Base-by-base conservation (phyloP, 2,113 vertebrate genomes). In the Athene cunicularia region DNA sequence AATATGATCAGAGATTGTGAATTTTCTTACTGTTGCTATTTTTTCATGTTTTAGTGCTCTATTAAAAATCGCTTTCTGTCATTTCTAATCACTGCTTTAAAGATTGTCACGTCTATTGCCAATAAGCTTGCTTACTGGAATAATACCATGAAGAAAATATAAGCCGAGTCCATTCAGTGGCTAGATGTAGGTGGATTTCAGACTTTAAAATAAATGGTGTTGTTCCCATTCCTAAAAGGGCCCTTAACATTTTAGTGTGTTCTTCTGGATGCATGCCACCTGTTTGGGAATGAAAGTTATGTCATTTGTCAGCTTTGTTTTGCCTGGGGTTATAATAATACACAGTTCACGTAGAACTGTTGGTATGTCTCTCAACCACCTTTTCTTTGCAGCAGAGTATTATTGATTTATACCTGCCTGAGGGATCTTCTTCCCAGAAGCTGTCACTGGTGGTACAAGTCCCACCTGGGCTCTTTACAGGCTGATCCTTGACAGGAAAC, bases 381-480 rank as follows among this genome's bases (percentile, higher is more conserved):
- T 74, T 63, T 63, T 49, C 47, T 93, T 71, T 75, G 50, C 59
- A 55, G 27, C 2, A 18, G 55, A 62, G 22, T 73, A 77, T 77
- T 88, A 70, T 50, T 95, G 75, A 83, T 77, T 88, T 84, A 66
- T 24, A 80, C 41, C 59, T 95, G 86, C 89, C 60, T 12, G 68
- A 79, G 47, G 83, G 72, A 93, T 23, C 91, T 80, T 91, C 91
- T 89, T 94, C 64, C 68, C 64, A 93, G 70, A 91, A 96, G 52
- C 55, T 91, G 55, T 93, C 76, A 50, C 8, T 11, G 35, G 47
- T 0, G 0, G n/a, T 55, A 17, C 24, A 37, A n/a, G 82, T 94
- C 72, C 68, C 47, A 84, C 37, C 14, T 0, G 0, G 43, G 35
- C 32, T 68, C 33, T 73, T 67, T 30, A 11, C 59, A 37, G 63